Evolutionary conservation across 2,797 vertebrate species (phyloP), one percentile per base, ranked within the genome.

Genomic region (Schizothorax lantsangensis): DNA sequence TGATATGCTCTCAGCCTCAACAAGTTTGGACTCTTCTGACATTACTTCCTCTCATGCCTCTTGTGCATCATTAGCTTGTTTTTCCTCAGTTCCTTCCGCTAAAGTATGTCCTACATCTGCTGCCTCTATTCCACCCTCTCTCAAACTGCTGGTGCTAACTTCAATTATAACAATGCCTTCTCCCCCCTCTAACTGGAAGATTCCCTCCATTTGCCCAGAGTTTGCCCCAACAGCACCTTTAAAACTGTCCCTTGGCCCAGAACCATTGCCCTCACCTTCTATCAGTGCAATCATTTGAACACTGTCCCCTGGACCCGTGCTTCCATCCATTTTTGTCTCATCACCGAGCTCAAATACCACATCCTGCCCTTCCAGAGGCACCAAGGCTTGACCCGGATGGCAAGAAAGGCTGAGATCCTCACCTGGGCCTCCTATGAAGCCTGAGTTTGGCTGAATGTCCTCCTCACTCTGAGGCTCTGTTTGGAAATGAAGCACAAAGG

Each of bases 121-220:
- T 80, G 91, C 89, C 47, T 94, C 93, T 73, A 92, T 77, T 84
- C 91, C 86, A 19, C 92, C 93, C 3, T 96, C 95, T 85, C 94
- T 92, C 79, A 96, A 88, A 85, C 93, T 93, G 84, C 95, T 96
- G 69, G 94, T 96, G 91, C 95, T 96, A 52, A 96, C 96, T 89
- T 96, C 96, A 52, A 96, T 96, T 82, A 96, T 96, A 33, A 96
- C 96, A 49, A 96, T 96, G 84, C 95, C 95, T 86, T 96, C 95
- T 38, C 95, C 95, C 36, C 94, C 94, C 83, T 94, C 93, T 71
- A 96, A 89, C 88, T 95, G 95, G 90, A 95, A 96, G 83, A 96
- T 94, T 54, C 93, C 88, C 49, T 95, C 94, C 95, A 96, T 94
- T 47, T 91, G 87, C 17, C 88, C 93, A 9, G 89, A 88, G 2